Evolutionary conservation across 2,888 invertebrate species (phyloP), one percentile per base, ranked within the genome.

Genomic region (Meta bourneti): DNA sequence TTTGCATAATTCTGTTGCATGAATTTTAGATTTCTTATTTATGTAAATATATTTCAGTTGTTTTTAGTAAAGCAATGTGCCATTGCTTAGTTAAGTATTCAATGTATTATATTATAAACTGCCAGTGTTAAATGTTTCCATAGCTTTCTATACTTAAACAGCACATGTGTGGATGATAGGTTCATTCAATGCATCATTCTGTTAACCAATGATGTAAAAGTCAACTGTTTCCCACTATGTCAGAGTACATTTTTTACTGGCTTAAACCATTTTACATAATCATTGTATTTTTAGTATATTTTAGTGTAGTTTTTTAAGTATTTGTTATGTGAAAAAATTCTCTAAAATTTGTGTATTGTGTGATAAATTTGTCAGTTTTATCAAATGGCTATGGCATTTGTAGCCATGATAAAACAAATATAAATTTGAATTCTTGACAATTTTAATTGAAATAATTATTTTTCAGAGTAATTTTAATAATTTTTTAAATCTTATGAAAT

Each of bases 61-160:
- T 72, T 71, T 78, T 75, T 77, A 51, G 48, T 19, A 82, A 86
- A 86, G 91, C 87, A 91, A 91, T 87, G 91, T 91, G 91, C 87
- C 87, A 91, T 91, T 91, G 91, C 87, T 91, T 80, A 34, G 52
- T 72, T 75, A 69, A 75, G n/a, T 52, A 83, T 78, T 75, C 51
- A 71, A 77, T 85, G 90, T 81, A 81, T 34, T 34, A 34, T 61
- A 61, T 75, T 86, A 86, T 86, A 86, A 81, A 82, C 78, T 86
- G 51, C 78, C 72, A 80, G 79, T 87, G 51, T 72, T 78, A 48
- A 69, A 54, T 78, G 79, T 79, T 71, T 79, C 71, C 69, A 51
- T 69, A 78, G 86, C 78, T 77, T 87, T 80, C 78, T 80, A 87
- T 87, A 87, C 87, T 87, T 87, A 80, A 79, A 61, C 54, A 54